A percentile compares a stretch with the other conserved stretches of the same genome.
phyloP scores from a whole-genome alignment of 2,888 invertebrate species.

The Drosophila prostipennis region DNA sequence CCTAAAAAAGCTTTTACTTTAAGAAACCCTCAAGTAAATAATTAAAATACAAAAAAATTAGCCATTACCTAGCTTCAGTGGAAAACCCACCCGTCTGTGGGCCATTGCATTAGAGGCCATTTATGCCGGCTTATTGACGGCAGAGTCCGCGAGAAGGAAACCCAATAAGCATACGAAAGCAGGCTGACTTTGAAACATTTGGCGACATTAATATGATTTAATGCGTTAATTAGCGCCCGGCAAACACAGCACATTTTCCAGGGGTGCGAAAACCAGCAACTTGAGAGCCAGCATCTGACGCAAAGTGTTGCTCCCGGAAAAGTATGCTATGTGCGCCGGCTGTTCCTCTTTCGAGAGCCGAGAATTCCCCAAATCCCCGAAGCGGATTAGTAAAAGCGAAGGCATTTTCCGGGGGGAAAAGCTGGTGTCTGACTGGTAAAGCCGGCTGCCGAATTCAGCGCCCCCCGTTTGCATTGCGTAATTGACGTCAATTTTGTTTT shows the following conservation, averaged over 20 bases:
- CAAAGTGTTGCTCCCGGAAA: conserved; percentile 59
- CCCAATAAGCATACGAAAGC: conserved; percentile 67
- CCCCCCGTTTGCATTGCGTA: conserved; percentile 81
- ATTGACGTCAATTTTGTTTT: conserved; percentile 85
- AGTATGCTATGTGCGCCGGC: conserved; percentile 73
- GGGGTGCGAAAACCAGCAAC: conserved; percentile 63
- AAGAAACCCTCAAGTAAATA: background rate
- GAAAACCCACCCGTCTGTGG: background rate
- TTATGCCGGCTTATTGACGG: conserved; percentile 75
- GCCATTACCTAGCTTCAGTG: conserved; percentile 2
- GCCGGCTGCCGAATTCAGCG: background rate
- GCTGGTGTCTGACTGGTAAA: conserved; percentile 50
- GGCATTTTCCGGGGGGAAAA: conserved; percentile 47
- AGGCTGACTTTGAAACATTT: conserved; percentile 80
- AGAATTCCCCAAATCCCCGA: conserved; percentile 84
- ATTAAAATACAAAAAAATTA: conserved; percentile 2
- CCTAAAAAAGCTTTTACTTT: background rate
- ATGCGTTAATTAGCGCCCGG: conserved; percentile 82
- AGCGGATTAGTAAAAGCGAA: conserved; percentile 81
- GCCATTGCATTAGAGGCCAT: conserved; percentile 66
- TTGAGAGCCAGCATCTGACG: conserved; percentile 61
- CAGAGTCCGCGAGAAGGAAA: conserved; percentile 8
- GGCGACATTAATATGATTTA: conserved; percentile 83
- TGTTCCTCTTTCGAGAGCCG: background rate
- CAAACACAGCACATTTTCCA: conserved; percentile 41